phyloP scores from a whole-genome alignment of 2,113 vertebrate genomes.

The Sapajus apella region DNA sequence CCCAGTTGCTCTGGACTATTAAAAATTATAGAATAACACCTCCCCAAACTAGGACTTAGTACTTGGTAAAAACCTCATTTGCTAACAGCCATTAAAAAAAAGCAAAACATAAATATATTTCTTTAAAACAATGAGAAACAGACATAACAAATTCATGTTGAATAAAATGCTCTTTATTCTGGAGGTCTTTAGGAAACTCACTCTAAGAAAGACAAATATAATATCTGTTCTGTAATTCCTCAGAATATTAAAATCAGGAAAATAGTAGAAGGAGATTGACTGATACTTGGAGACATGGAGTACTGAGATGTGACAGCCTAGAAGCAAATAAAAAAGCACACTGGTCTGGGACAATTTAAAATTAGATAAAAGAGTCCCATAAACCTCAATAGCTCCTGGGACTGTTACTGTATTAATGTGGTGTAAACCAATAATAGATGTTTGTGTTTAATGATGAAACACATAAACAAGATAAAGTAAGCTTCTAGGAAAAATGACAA shows the following conservation, averaged over 20 bases:
- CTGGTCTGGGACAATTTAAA: conserved; percentile 43
- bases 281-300: not conserved
- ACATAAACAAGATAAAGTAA: conserved; percentile 65
- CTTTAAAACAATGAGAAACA: not conserved
- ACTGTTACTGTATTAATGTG: conserved; percentile 44
- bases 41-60: not conserved
- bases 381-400: conserved; percentile 44
- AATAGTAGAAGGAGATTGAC: not conserved
- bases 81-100: not conserved
- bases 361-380: conserved; percentile 57
- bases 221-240: not conserved
- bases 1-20: not conserved
- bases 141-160: not conserved
- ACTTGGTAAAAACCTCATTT: not conserved
- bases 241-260: conserved; percentile 5
- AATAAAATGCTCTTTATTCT: not conserved
- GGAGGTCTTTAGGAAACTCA: conserved; percentile 4
- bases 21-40: not conserved
- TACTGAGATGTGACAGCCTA: not conserved
- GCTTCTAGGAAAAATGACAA: conserved; percentile 64
- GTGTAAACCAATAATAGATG: conserved; percentile 58
- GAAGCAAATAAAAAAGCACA: not conserved
- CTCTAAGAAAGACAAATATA: not conserved
- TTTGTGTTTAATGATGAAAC: conserved; percentile 41
- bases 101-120: not conserved